phyloP scores from a whole-genome alignment of 2,113 vertebrate species.

The Protobothrops mucrosquamatus region DNA sequence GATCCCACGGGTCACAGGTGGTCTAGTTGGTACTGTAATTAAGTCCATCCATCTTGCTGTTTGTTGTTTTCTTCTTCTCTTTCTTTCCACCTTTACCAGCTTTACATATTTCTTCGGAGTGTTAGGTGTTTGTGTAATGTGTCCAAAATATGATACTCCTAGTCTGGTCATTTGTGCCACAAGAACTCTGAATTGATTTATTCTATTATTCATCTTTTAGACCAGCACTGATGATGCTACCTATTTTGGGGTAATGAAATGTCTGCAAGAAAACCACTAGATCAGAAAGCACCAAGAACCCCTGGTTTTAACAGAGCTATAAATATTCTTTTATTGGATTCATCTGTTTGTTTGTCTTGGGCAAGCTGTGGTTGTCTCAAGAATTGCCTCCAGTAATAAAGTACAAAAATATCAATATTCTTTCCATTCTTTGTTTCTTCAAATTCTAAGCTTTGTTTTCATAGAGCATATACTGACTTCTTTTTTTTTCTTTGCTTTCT shows the following conservation, averaged over 20 bases:
- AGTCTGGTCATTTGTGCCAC: too few relatives aligned
- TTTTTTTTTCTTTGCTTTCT: neutral
- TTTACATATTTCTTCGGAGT: neutral
- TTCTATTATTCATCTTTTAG: too few relatives aligned
- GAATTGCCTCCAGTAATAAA: neutral
- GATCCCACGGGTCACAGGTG: neutral
- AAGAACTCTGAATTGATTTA: too few relatives aligned
- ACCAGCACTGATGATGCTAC: too few relatives aligned
- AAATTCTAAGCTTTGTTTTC: neutral
- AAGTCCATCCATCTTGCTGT: neutral
- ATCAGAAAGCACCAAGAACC: too few relatives aligned
- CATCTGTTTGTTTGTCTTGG: neutral
- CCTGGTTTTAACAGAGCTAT: too few relatives aligned
- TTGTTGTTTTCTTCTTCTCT: neutral
- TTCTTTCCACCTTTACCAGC: neutral
- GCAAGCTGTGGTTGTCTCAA: neutral
- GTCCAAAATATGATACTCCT: too few relatives aligned
- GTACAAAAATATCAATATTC: neutral
- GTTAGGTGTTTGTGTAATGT: neutral
- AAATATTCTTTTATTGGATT: neutral
- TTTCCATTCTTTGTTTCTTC: neutral
- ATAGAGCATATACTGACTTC: neutral
- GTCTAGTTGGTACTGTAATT: neutral
- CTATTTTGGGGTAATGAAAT: too few relatives aligned
- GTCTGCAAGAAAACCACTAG: too few relatives aligned